Evolutionary conservation across 2,113 vertebrate genomes (phyloP), one percentile per base, ranked within the genome.

Genomic region (Thalassoma bifasciatum): DNA sequence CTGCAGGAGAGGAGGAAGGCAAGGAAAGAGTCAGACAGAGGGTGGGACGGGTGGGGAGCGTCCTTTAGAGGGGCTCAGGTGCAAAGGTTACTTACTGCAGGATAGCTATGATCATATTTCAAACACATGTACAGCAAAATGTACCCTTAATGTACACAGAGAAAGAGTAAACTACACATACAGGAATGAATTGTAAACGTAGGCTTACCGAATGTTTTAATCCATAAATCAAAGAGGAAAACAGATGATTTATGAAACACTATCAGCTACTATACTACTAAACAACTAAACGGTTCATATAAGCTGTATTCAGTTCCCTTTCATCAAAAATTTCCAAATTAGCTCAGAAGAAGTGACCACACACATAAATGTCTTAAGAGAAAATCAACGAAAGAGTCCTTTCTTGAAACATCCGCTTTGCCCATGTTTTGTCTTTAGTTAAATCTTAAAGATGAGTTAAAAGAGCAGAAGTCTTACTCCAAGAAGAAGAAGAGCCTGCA

Each of bases 1-100:
- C 94, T 94, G 91, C 86, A 89, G 79, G 68, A 66, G 69, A 74
- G 70, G 70, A 59, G 44, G 87, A 74, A 84, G 75, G 80, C 54
- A 60, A 80, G 83, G 78, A 61, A 21, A 74, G 50, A 90, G 37
- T 65, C 56, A 87, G 72, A 77, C 30, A 76, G 69, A 61, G 14
- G 24, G 74, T 24, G 70, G 49, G 56, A 49, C 0, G 19, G 59
- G 67, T 2, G 59, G 26, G 36, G 4, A 19, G 54, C 5, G 65
- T 34, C 53, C 53, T 69, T 56, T 8, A 1, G 36, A 3, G 13
- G 10, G n/a, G 34, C 23, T 16, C 0, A 16, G 17, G 44, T 16
- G 14, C 44, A 17, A 13, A 14, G 40, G 44, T 17, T 6, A 17
- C 4, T 19, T 2, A 30, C 30, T 30, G 6, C 30, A 30, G 30